These are phyloP conservation scores for Macrosiphum euphorbiae DNA, from an alignment of 2,888 invertebrate genomes.

Conservation along the genomic window DNA sequence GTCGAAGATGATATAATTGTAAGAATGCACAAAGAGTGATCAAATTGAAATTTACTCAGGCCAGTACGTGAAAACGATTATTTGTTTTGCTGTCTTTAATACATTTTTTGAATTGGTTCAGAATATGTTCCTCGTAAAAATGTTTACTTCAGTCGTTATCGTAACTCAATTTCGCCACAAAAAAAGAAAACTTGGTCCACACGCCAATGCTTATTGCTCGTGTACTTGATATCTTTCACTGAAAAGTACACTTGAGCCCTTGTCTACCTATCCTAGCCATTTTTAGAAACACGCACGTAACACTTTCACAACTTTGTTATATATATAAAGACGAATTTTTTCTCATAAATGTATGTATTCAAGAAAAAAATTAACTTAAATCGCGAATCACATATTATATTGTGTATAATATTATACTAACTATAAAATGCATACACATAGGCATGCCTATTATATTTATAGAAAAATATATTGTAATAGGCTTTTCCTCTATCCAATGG, in stretches of 20 bases:
- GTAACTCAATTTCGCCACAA: conserved; percentile 21
- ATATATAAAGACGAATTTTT: neutral
- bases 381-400: neutral
- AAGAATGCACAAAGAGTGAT: neutral
- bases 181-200: neutral
- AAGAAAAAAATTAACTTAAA: neutral
- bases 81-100: neutral
- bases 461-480: neutral
- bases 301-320: conserved; percentile 1
- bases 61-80: neutral
- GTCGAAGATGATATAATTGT: neutral
- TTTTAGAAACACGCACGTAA: neutral
- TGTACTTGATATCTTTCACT: neutral
- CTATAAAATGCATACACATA: neutral
- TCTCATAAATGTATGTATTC: neutral
- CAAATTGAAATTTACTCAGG: neutral
- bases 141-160: conserved; percentile 22
- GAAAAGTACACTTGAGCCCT: conserved; percentile 14
- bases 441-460: neutral
- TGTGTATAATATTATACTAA: neutral
- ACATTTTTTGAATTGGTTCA: neutral
- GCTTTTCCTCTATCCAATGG: neutral
- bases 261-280: neutral
- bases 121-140: conserved; percentile 7
- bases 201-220: neutral